Base-by-base conservation (phyloP, 2,888 invertebrate species). In the Brenthis daphne region DNA sequence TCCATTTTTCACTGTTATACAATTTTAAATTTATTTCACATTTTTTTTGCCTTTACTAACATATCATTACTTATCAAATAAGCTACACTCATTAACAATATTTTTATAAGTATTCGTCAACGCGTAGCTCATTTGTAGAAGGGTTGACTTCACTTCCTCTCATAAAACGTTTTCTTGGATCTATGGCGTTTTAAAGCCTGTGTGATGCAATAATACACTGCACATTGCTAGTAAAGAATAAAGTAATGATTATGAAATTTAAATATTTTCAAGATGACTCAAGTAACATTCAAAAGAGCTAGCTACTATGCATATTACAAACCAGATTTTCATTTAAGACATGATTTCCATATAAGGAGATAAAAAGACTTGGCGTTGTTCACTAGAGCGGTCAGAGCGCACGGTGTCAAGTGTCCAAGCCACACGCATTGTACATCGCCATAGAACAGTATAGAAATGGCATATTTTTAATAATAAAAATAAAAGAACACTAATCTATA, bases 311-410 rank as follows among this genome's bases (percentile, higher is more conserved):
- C 37, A 43, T 43, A 50, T 29, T 48, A 14, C 48, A 60, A 60
- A 60, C 60, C 50, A 60, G 60, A 60, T 60, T 50, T 63, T 43
- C 63, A 33, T 63, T 37, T 37, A 37, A 54, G 37, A 54, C 53
- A 14, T 54, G 63, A 8, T 53, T 16, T 53, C 51, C 20, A 54
- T 63, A 63, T 54, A 63, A 43, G 63, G 53, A 63, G 63, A 54
- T 63, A 64, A 57, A 68, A 57, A 47, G 57, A 51, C 57, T 64
- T 70, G 54, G 71, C 68, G 54, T 58, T 71, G 71, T 58, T 70
- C 70, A 68, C 51, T 70, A 68, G 70, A 70, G 70, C 70, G 70
- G 65, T 65, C 68, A 70, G 63, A 57, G 69, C 61, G 65, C 37
- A 43, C 57, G 48, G 71, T 69, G 69, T 69, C 72, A 57, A 60